Evolutionary conservation across 1,140 invertebrate species (phyloP), one percentile per base, ranked within the genome.

Genomic region (Drosophila nigromelanica): DNA sequence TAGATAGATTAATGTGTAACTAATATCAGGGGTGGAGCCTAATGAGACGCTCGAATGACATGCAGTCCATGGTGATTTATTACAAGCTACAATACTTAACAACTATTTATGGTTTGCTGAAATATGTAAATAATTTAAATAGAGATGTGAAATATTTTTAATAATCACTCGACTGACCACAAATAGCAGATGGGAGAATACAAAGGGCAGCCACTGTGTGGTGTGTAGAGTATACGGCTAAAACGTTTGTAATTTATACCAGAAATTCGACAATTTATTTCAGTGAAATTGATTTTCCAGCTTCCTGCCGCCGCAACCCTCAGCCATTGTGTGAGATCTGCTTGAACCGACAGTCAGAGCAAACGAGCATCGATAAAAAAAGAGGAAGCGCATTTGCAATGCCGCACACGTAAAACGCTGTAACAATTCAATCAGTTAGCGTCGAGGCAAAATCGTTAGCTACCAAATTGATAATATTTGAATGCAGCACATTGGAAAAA

Each of bases 371-470:
- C 56, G 27, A 63, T 40, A 39, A 14, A 39, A 24, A 56, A n/a
- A 39, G 37, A 21, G 12, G 54, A 54, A 56, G 58, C 45, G 71
- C 76, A 82, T 76, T 87, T 73, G 48, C 52, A 27, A 87, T 87
- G 79, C 83, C 58, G 83, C 73, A 79, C 83, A 87, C 83, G 83
- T 87, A 87, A 83, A 89, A 30, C 76, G 76, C 73, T 87, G 76
- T 89, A 89, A 89, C 83, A 87, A 87, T 87, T 87, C 83, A 87
- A 87, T 87, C 83, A 87, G 83, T 87, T 89, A 83, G 78, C 73
- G 62, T 59, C 67, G 76, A 51, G 33, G n/a, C 43, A 33, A 58
- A 71, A 64, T 71, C 73, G 73, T 75, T 75, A 75, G 68, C 67
- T 60, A 54, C 52, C 47, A 72, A 75, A 75, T 89, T 83, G 83